Evolutionary conservation across 2,113 vertebrate species (phyloP).

Genomic region (Charadrius vociferus): DNA sequence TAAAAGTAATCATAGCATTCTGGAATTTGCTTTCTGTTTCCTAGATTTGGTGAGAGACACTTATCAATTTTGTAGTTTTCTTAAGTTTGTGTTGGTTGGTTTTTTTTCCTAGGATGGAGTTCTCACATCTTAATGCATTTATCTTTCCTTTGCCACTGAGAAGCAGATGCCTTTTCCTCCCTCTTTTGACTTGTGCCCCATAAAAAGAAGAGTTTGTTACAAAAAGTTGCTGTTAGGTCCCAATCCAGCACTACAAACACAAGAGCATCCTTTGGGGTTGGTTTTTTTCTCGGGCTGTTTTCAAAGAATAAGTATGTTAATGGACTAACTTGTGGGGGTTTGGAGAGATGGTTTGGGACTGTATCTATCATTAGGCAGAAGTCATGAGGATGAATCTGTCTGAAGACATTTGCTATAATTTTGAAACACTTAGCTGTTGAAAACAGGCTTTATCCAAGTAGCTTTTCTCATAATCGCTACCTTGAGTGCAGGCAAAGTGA

Average conservation of each 20-base stretch:
- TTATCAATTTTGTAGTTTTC: background rate
- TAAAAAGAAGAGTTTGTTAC: background rate
- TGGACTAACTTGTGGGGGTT: background rate
- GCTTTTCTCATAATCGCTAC: background rate
- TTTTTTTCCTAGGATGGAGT: background rate
- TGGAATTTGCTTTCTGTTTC: background rate
- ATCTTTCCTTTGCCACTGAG: no score
- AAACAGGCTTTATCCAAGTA: background rate
- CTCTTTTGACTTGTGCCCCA: background rate
- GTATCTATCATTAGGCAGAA: background rate
- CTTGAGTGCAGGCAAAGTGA: fast-evolving
- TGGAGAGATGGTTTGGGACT: background rate
- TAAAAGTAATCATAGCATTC: background rate
- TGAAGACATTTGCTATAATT: background rate
- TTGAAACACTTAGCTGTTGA: background rate
- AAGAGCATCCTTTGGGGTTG: background rate
- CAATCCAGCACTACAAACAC: background rate
- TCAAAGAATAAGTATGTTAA: background rate
- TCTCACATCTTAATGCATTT: background rate
- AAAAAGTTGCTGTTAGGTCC: background rate
- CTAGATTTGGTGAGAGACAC: background rate
- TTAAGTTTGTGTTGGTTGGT: background rate
- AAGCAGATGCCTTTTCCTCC: background rate
- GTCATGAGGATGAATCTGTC: background rate
- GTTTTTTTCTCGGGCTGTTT: background rate